Evolutionary conservation across 2,113 vertebrate genomes (phyloP), one percentile per base, ranked within the genome.

Genomic region (Poeciliopsis prolifica): DNA sequence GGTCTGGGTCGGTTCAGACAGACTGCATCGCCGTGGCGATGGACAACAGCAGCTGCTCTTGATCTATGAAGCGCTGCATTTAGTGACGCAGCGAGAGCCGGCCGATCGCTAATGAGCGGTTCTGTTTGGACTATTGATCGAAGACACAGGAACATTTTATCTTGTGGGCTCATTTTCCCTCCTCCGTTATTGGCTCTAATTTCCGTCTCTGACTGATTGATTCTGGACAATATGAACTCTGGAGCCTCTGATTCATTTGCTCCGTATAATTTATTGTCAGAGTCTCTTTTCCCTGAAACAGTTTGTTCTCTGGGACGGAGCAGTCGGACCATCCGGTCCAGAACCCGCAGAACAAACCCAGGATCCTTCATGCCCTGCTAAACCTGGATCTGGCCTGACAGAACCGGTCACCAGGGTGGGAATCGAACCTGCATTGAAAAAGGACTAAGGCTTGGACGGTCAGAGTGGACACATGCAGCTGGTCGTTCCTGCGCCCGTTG

Each of bases 61-160:
- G 24, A 30, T 87, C 81, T 26, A 86, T 86, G 64, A 48, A 9
- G 35, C 60, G 26, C 4, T 0, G 62, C 30, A 30, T 30, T 30
- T 30, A 30, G 30, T 71, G 69, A 42, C 31, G 28, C 9, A 12
- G 26, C 63, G 62, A 40, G 73, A 81, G 24, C 72, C 26, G 35
- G 64, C 63, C 26, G 71, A 78, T 58, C 83, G 28, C 78, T 80
- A 84, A 86, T 89, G 76, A 86, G 80, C 72, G 22, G n/a, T 65
- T 81, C 83, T 78, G n/a, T 83, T 81, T 62, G 24, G 13, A 37
- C 5, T 54, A 84, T 86, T 4, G 88, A 87, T 28, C 22, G 8
- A 40, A 61, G 33, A 22, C n/a, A n/a, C 33, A 70, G 70, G 61
- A 70, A 60, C 42, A 40, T 14, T 29, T 81, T 31, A 68, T 62